Evolutionary conservation across 2,888 invertebrate genomes (phyloP).

Genomic region (Polydrusus pterygomalis): DNA sequence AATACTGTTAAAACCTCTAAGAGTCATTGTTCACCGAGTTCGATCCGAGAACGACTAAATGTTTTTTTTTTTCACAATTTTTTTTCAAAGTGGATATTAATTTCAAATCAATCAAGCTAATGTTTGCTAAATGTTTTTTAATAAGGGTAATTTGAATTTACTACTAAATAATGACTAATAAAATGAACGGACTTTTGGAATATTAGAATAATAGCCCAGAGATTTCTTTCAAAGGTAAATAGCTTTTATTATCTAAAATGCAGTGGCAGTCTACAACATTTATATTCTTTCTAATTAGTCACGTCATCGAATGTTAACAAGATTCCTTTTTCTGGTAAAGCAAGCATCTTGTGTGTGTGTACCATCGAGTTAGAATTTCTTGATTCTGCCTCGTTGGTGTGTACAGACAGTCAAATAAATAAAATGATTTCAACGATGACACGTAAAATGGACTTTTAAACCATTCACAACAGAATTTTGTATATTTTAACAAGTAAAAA

Average conservation of each 20-base stretch:
- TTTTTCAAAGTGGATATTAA: not conserved
- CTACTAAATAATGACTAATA: conserved; percentile 5
- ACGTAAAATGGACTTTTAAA: too few relatives aligned
- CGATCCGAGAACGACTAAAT: conserved; percentile 7
- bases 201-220: conserved; percentile 11
- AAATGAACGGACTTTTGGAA: conserved; percentile 7
- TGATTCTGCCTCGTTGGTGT: too few relatives aligned
- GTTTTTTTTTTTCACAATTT: not conserved
- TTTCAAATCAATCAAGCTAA: conserved; percentile 7
- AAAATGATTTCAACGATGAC: too few relatives aligned
- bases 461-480: too few relatives aligned
- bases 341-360: too few relatives aligned
- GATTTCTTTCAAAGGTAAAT: conserved; percentile 27
- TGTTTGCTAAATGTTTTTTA: conserved; percentile 24
- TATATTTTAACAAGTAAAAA: too few relatives aligned
- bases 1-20: conserved; percentile 32
- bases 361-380: too few relatives aligned
- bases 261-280: conserved; percentile 20
- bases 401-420: too few relatives aligned
- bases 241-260: conserved; percentile 11
- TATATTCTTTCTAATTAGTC: not conserved
- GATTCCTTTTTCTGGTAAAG: not conserved
- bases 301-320: not conserved
- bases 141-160: conserved; percentile 6
- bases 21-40: conserved; percentile 11